Evolutionary conservation across 2,888 invertebrate genomes (phyloP).

Genomic region (Spodoptera exigua): DNA sequence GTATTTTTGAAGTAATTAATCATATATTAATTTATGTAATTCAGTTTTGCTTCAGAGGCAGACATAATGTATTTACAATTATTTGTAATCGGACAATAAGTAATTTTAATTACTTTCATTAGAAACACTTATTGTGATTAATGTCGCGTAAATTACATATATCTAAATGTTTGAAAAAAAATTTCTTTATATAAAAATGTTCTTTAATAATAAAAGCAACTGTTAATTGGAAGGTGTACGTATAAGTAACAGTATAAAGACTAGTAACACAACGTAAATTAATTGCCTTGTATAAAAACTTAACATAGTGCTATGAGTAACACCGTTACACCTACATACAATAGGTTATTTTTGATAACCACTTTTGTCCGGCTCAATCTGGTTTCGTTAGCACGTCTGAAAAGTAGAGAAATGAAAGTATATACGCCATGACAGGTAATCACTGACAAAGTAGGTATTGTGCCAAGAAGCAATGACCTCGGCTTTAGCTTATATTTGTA

Average conservation of each 20-base stretch:
- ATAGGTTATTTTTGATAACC: conserved; percentile 23
- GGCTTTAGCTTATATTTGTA: conserved; percentile 1
- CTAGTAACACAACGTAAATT: conserved; percentile 18
- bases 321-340: conserved; percentile 30
- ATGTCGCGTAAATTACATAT: too few species aligned
- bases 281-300: conserved; percentile 30
- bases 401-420: conserved; percentile 52
- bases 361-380: conserved; percentile 31
- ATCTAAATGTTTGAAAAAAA: too few species aligned
- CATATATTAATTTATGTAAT: too few species aligned
- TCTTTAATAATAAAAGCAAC: too few species aligned
- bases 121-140: too few species aligned
- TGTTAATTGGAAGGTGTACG: conserved; percentile 1
- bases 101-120: too few species aligned
- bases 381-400: conserved; percentile 28
- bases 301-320: conserved; percentile 5
- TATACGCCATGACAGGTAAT: conserved; percentile 46
- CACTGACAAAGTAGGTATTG: conserved; percentile 43
- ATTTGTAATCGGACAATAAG: too few species aligned
- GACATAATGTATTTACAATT: too few species aligned
- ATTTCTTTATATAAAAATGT: too few species aligned
- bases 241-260: conserved; percentile 7
- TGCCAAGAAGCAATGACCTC: conserved; percentile 52
- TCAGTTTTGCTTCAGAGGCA: too few species aligned
- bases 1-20: too few species aligned